A percentile compares a stretch with the other conserved stretches of the same genome.
Evolutionary conservation across 2,888 invertebrate genomes (phyloP).

Genomic region (Eudemis profundana): DNA sequence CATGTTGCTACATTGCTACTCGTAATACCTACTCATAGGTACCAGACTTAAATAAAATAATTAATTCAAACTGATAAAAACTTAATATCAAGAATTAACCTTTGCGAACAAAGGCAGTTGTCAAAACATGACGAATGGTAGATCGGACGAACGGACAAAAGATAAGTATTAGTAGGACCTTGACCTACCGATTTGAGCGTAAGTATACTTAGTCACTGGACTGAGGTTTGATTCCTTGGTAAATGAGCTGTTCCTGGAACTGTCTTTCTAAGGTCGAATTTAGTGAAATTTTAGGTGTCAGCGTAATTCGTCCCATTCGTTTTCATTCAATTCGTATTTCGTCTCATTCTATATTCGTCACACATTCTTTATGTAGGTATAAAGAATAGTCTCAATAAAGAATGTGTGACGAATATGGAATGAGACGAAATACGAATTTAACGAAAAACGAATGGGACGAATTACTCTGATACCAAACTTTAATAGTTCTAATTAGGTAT

Average conservation of each 20-base stretch:
- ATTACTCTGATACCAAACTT: too few species aligned
- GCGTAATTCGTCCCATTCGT: not conserved
- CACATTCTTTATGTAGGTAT: too few species aligned
- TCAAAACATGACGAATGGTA: conserved; percentile 52
- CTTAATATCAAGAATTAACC: conserved; percentile 41
- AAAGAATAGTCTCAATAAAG: too few species aligned
- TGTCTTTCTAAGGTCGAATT: not conserved
- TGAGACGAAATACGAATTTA: too few species aligned
- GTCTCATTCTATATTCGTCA: too few species aligned
- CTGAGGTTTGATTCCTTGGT: conserved; percentile 19
- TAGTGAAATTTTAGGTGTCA: not conserved
- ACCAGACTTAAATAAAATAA: conserved; percentile 15
- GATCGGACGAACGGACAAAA: conserved; percentile 45
- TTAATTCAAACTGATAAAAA: conserved; percentile 29
- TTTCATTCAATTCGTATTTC: too few species aligned
- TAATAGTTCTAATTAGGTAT: too few species aligned
- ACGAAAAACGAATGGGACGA: too few species aligned
- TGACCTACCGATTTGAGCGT: conserved; percentile 43
- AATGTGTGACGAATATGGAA: too few species aligned
- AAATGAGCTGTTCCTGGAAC: conserved; percentile 15
- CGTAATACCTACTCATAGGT: not conserved
- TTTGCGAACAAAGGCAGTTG: conserved; percentile 46
- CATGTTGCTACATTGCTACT: not conserved
- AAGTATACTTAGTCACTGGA: conserved; percentile 15
- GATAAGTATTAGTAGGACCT: conserved; percentile 43